Conservation (phyloP, 2,797 vertebrate species). For the Chrysocyon brachyurus region DNA sequence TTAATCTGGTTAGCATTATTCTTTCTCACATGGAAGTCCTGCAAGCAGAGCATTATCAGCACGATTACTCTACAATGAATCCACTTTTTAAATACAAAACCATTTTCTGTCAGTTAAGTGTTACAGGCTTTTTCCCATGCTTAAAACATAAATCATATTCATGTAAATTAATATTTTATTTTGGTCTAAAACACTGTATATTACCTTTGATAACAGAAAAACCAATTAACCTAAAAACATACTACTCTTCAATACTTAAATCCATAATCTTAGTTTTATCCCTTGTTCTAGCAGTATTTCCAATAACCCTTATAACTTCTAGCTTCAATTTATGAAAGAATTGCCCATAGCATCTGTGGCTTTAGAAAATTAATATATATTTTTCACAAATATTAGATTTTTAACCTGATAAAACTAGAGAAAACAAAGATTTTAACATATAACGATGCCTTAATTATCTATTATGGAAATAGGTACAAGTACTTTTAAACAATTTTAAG, state of each 20-base stretch:
- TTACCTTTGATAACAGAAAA: constrained; percentile 44
- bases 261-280: constrained; percentile 46
- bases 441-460: constrained; percentile 18
- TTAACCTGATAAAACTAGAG: constrained; percentile 52
- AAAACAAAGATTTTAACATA: constrained; percentile 17
- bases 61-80: not conserved
- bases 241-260: constrained; percentile 29
- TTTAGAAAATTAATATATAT: constrained; percentile 50
- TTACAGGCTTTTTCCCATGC: not conserved
- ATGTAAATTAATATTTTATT: constrained; percentile 52
- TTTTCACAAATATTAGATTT: constrained; percentile 56
- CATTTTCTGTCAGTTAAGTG: not conserved
- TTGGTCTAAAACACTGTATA: constrained; percentile 6
- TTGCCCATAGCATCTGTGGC: constrained; percentile 46
- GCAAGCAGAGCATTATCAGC: not conserved
- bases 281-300: constrained; percentile 23
- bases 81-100: constrained; percentile 3
- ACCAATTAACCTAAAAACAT: constrained; percentile 51
- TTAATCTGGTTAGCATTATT: not conserved
- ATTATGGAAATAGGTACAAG: not conserved
- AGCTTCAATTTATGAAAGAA: constrained; percentile 30
- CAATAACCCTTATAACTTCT: constrained; percentile 4
- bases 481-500: constrained; percentile 60
- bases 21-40: not conserved
- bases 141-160: constrained; percentile 17